Evolutionary conservation across 92 coral and sea anemone genomes (phyloP), one percentile per base, ranked within the genome.

Genomic region (Hydrozoanthus gracilis): DNA sequence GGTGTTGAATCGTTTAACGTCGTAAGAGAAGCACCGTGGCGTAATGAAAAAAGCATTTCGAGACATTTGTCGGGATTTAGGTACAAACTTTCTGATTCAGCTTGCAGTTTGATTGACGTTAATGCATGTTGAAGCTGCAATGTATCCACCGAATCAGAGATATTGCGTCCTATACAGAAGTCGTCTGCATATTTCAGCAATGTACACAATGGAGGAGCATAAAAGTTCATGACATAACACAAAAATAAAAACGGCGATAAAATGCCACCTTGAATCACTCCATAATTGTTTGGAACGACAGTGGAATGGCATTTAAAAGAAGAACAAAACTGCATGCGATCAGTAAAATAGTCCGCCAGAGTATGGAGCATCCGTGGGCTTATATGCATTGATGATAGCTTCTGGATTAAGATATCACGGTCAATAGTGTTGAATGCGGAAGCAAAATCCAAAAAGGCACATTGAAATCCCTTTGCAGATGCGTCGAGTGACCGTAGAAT

Each of bases 141-240:
- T 56, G n/a, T 56, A 12, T 7, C 15, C 9, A 56, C 15, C 64
- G 64, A 4, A 4, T 15, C 20, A 15, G 71, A 15, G 35, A 4
- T 20, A 66, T n/a, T n/a, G n/a, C n/a, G n/a, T n/a, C n/a, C n/a
- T n/a, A n/a, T n/a, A n/a, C n/a, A n/a, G n/a, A n/a, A n/a, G n/a
- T 66, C 71, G 35, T 66, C 71, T 8, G 71, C 71, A 8, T 66
- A 66, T 20, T 66, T 66, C n/a, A n/a, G n/a, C n/a, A n/a, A n/a
- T n/a, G n/a, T n/a, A n/a, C 35, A 66, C 44, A 66, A 66, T 14
- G 71, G 20, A 8, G 35, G 35, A 8, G 3, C 44, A 66, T 14
- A 2, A 2, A 15, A 15, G 13, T 27, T 4, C 8, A 66, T 2
- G 35, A 66, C 8, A 14, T 66, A 66, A 8, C n/a, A 66, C 35